Evolutionary conservation across 2,113 vertebrate genomes (phyloP).

Genomic region (Alosa alosa): DNA sequence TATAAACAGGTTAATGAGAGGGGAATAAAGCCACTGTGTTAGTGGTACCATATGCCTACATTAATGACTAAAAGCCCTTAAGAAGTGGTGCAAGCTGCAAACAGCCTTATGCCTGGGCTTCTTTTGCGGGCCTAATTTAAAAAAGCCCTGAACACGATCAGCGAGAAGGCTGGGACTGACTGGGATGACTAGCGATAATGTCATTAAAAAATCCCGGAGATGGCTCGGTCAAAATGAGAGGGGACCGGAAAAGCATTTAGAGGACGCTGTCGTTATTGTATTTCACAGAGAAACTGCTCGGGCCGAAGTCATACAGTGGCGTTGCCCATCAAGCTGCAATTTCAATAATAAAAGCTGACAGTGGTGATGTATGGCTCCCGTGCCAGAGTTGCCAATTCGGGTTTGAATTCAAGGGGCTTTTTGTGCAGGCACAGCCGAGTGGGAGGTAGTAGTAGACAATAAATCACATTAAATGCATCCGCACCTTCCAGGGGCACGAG

Average conservation of each 20-base stretch:
- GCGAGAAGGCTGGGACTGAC: not conserved
- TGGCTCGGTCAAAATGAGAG: not conserved
- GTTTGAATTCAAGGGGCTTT: constrained; percentile 11
- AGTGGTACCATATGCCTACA: not conserved
- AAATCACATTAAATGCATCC: constrained; percentile 21
- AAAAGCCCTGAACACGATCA: not conserved
- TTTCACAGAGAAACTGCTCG: not conserved
- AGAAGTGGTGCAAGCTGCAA: not conserved
- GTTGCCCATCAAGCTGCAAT: not conserved
- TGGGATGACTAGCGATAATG: not conserved
- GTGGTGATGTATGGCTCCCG: not conserved
- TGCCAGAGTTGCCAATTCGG: not conserved
- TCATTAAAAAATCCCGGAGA: not conserved
- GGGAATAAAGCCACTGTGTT: not conserved
- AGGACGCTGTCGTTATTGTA: not conserved
- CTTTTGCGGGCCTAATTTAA: not conserved
- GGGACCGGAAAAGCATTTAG: not conserved
- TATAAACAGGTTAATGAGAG: constrained; percentile 12
- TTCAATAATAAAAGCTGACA: constrained; percentile 19
- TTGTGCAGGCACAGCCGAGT: not conserved
- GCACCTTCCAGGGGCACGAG: not conserved
- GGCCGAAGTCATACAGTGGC: not conserved
- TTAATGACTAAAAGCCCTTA: constrained; percentile 1
- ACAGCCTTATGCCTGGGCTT: not conserved
- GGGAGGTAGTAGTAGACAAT: constrained; percentile 4